A percentile compares a stretch with the other conserved stretches of the same genome.
Conservation (phyloP, 2,888 invertebrate genomes). For the Erebia aethiops region DNA sequence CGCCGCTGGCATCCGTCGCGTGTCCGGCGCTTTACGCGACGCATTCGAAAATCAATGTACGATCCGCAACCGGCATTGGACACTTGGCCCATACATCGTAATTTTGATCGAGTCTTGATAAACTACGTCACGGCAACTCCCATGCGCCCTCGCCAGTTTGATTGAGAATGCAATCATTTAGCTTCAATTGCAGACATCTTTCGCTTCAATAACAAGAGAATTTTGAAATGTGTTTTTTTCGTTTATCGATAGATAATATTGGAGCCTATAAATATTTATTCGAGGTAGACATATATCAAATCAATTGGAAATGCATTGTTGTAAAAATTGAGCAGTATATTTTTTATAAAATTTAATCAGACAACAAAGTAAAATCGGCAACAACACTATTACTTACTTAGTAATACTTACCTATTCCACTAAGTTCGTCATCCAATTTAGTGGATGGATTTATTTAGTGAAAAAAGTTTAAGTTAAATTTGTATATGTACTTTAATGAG, state of each 20-base stretch:
- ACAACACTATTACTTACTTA: background rate
- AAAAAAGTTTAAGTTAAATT: background rate
- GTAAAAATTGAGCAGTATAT: no score
- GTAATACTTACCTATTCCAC: background rate
- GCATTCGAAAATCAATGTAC: constrained; percentile 79
- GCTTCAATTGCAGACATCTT: constrained; percentile 30
- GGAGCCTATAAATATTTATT: background rate
- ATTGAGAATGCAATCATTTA: constrained; percentile 59
- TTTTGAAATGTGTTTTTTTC: constrained; percentile 25
- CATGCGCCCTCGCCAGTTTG: constrained; percentile 58
- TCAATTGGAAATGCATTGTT: background rate
- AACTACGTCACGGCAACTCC: constrained; percentile 60
- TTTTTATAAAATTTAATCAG: background rate
- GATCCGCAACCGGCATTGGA: constrained; percentile 73
- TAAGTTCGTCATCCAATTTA: constrained; percentile 10
- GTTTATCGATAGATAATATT: background rate
- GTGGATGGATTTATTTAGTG: background rate
- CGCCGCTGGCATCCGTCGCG: constrained; percentile 76
- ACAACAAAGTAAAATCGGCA: constrained; percentile 5
- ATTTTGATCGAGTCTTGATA: constrained; percentile 60
- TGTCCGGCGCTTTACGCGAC: constrained; percentile 71
- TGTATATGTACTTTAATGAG: background rate
- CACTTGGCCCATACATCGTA: constrained; percentile 61
- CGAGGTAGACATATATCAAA: background rate
- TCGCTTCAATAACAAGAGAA: constrained; percentile 28